Conservation (phyloP, 1,140 invertebrate genomes). For the Zaprionus davidi region DNA sequence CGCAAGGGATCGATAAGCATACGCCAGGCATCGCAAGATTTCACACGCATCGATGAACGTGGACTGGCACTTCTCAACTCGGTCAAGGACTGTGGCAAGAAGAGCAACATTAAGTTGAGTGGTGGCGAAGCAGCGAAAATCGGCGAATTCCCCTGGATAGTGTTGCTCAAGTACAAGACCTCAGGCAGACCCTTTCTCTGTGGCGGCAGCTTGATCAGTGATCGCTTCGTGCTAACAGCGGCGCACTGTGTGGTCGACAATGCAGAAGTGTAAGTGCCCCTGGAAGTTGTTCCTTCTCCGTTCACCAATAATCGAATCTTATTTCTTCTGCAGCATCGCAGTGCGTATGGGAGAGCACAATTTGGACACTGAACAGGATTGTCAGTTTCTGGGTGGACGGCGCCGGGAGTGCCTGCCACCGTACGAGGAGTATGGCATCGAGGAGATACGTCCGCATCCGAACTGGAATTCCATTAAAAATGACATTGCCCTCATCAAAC, state of each 20-base stretch:
- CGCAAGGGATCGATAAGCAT: neutral
- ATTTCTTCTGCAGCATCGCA: constrained; percentile 66
- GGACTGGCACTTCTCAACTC: constrained; percentile 47
- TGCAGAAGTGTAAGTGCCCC: constrained; percentile 65
- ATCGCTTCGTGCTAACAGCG: constrained; percentile 87
- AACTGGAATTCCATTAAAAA: constrained; percentile 86
- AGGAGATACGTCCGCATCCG: constrained; percentile 86
- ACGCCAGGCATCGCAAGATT: neutral
- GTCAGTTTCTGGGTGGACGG: constrained; percentile 66
- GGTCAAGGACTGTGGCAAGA: constrained; percentile 57
- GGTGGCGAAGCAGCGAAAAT: constrained; percentile 82
- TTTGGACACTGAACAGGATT: constrained; percentile 85
- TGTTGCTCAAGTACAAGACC: constrained; percentile 84
- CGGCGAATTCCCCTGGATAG: constrained; percentile 86
- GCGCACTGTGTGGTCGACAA: constrained; percentile 84
- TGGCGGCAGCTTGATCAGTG: constrained; percentile 85
- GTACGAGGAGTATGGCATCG: constrained; percentile 86
- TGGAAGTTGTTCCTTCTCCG: neutral
- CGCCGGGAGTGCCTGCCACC: constrained; percentile 84
- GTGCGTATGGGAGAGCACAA: constrained; percentile 88
- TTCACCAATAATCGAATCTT: neutral
- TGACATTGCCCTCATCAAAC: constrained; percentile 88
- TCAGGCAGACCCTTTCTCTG: constrained; percentile 58
- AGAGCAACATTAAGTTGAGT: constrained; percentile 70
- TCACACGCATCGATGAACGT: constrained; percentile 30